A percentile compares a stretch with the other conserved stretches of the same genome.
Conservation (phyloP, 2,113 vertebrate species). For the Protomyctophum bolini region DNA sequence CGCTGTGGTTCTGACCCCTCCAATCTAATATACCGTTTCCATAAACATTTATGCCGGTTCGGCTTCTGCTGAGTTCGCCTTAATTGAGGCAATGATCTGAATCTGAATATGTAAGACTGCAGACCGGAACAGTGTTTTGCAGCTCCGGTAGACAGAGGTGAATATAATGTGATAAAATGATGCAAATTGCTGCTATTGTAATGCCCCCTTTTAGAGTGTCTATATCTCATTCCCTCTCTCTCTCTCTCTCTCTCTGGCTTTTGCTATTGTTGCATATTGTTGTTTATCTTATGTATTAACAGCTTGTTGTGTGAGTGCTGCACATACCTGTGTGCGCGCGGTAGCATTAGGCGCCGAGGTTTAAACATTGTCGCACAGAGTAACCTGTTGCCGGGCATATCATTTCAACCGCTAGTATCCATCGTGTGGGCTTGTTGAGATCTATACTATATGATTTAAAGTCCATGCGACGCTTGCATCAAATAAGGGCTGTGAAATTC, state of each 20-base stretch:
- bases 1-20: slow-evolving; percentile 74
- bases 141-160: slow-evolving; percentile 69
- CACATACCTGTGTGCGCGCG: slow-evolving; percentile 20
- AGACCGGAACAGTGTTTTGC: slow-evolving; percentile 61
- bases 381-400: too few relatives aligned
- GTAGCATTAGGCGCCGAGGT: background rate
- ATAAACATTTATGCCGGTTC: slow-evolving; percentile 84
- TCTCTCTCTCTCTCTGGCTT: slow-evolving; percentile 34
- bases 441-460: too few relatives aligned
- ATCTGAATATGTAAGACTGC: slow-evolving; percentile 81
- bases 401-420: too few relatives aligned
- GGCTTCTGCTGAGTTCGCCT: slow-evolving; percentile 80
- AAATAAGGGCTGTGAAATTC: too few relatives aligned
- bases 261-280: slow-evolving; percentile 57
- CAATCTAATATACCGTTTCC: slow-evolving; percentile 82
- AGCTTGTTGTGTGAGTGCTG: slow-evolving; percentile 25
- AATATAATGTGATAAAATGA: slow-evolving; percentile 80
- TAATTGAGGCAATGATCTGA: slow-evolving; percentile 83
- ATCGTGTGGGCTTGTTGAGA: too few relatives aligned
- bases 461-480: too few relatives aligned
- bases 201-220: slow-evolving; percentile 52
- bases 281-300: slow-evolving; percentile 62
- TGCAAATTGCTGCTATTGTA: slow-evolving; percentile 79
- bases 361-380: slow-evolving; percentile 1
- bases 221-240: slow-evolving; percentile 31